Evolutionary conservation across 1,140 invertebrate species (phyloP).

Genomic region (Xylocopa sonorina): DNA sequence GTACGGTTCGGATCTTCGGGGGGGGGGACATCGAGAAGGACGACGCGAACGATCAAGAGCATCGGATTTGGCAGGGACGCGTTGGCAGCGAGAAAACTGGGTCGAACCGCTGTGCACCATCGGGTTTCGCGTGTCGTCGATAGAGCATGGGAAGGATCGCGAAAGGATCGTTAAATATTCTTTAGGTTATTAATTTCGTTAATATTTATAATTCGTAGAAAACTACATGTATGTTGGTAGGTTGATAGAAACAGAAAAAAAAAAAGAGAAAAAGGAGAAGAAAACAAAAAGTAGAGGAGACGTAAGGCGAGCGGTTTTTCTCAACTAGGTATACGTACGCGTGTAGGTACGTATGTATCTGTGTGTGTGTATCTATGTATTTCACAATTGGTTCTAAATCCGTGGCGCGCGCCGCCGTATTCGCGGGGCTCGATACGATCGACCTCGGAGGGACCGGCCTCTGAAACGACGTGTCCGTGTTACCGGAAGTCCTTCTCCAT

Average conservation of each 20-base stretch:
- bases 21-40: no score
- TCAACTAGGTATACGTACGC: no score
- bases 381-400: slow-evolving; percentile 30
- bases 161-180: neutral
- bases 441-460: slow-evolving; percentile 31
- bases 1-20: no score
- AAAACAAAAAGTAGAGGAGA: slow-evolving; percentile 64
- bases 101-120: slow-evolving; percentile 38
- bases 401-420: slow-evolving; percentile 46
- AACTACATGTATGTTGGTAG: slow-evolving; percentile 72
- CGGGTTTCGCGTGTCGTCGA: slow-evolving; percentile 38
- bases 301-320: slow-evolving; percentile 58
- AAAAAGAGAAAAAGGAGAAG: slow-evolving; percentile 72
- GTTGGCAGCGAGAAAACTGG: slow-evolving; percentile 41
- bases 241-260: slow-evolving; percentile 71
- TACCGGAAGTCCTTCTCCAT: slow-evolving; percentile 25
- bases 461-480: slow-evolving; percentile 16
- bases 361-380: no score
- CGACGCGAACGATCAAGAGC: slow-evolving; percentile 50
- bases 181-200: slow-evolving; percentile 48
- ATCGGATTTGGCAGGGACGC: slow-evolving; percentile 51
- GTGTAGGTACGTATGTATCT: no score
- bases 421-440: slow-evolving; percentile 26
- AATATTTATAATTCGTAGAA: slow-evolving; percentile 72
- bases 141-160: neutral